phyloP scores from a whole-genome alignment of 1,140 invertebrate genomes.

The Cepaea nemoralis region DNA sequence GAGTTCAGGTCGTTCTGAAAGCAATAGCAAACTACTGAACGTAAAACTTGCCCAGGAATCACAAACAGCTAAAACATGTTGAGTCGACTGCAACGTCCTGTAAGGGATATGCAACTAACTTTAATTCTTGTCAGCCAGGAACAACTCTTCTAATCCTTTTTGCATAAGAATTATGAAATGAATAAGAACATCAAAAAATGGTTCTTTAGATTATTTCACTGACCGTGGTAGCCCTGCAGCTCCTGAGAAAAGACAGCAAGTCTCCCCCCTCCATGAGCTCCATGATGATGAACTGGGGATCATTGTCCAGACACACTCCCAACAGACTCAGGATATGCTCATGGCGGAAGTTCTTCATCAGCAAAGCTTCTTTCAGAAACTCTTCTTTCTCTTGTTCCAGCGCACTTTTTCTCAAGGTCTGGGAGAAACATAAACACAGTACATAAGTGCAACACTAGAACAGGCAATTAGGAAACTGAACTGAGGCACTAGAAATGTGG shows the following conservation, averaged over 20 bases:
- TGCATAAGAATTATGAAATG: no score
- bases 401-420: slow-evolving; percentile 93
- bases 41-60: no score
- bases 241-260: slow-evolving; percentile 89
- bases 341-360: slow-evolving; percentile 95
- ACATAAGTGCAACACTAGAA: background rate
- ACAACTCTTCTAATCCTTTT: no score
- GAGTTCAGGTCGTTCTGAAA: no score
- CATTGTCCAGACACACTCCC: slow-evolving; percentile 93
- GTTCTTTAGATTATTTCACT: slow-evolving; percentile 35
- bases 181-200: background rate
- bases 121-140: no score
- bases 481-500: no score
- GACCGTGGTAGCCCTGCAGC: slow-evolving; percentile 82
- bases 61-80: no score
- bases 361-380: slow-evolving; percentile 94
- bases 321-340: slow-evolving; percentile 92
- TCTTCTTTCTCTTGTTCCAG: slow-evolving; percentile 90
- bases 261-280: slow-evolving; percentile 98
- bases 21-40: no score
- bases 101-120: no score
- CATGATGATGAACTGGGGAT: slow-evolving; percentile 92
- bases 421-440: no score
- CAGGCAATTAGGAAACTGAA: no score
- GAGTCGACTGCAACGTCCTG: no score